A percentile compares a stretch with the other conserved stretches of the same genome.
Conservation (phyloP, 2,888 invertebrate genomes). For the Drosophila merina region DNA sequence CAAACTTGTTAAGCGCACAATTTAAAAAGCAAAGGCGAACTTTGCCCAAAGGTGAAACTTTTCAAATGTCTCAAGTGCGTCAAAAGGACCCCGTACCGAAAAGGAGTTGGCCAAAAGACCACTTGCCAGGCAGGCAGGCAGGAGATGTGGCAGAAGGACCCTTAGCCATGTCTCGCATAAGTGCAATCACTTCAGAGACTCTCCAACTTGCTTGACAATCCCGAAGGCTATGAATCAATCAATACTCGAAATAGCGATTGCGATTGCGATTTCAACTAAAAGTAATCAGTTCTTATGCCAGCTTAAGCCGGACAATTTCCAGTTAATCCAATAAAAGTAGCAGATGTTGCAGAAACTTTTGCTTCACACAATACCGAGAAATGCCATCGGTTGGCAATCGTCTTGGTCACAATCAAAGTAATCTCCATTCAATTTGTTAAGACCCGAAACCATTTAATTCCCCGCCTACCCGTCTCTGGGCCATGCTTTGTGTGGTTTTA, state of each 20-base stretch:
- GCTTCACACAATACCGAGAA: not conserved
- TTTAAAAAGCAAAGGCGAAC: slow-evolving; percentile 41
- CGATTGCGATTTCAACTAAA: not conserved
- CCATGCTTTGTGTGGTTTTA: slow-evolving; percentile 18
- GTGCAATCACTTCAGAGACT: slow-evolving; percentile 28
- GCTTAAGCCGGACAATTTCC: not conserved
- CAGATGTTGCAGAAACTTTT: slow-evolving; percentile 5
- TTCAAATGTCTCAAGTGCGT: slow-evolving; percentile 55
- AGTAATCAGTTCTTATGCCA: not conserved
- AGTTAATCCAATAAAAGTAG: slow-evolving; percentile 7
- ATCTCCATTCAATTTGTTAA: slow-evolving; percentile 39
- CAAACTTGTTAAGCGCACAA: slow-evolving; percentile 44
- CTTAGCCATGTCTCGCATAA: slow-evolving; percentile 16
- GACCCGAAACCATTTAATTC: slow-evolving; percentile 28
- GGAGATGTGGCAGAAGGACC: slow-evolving; percentile 8
- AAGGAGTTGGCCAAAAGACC: slow-evolving; percentile 22
- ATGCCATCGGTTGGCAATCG: not conserved
- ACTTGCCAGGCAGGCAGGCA: slow-evolving; percentile 1
- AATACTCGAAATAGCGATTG: not conserved
- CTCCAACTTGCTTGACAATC: slow-evolving; percentile 21
- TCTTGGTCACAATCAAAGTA: slow-evolving; percentile 35
- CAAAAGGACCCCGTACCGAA: slow-evolving; percentile 6
- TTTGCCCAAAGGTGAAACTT: slow-evolving; percentile 43
- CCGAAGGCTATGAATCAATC: not conserved
- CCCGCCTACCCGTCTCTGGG: not conserved